Base-by-base conservation (phyloP, 1,140 invertebrate species). In the Cydia strobilella region DNA sequence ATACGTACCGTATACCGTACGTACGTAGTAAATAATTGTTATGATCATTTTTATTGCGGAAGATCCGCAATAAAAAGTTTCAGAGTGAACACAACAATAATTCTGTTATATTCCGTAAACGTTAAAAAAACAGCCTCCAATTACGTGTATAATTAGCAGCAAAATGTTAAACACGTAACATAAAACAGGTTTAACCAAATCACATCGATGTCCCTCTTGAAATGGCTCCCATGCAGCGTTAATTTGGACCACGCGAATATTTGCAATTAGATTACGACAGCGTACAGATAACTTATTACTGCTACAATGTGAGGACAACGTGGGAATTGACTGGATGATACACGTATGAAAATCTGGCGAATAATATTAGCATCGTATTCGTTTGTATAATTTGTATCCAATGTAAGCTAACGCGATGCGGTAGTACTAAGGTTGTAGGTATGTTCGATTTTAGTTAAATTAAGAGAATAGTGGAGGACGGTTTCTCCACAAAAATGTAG, bases 181-280 rank as follows among this genome's bases (percentile, higher is more conserved):
- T 35, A 69, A 69, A 69, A 69, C 31, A 31, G 31, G 31, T 31
- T 69, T 69, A 69, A 69, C 65, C 27, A 39, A 39, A 66, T 69
- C 65, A 69, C 65, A 69, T 69, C n/a, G 65, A 69, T 35, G 27
- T 69, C 65, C 65, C 31, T 10, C 65, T 69, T 69, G 65, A 69
- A 69, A 69, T 69, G 65, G 65, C 65, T 35, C 3, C 12, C 63
- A 7, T 69, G 31, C 31, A 69, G 31, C 65, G 65, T 18, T 69
- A 69, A 69, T 69, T 69, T 39, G 65, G 31, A 5, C 31, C 65
- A 27, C 65, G 65, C 31, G 65, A 4, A 69, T 69, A 69, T 69
- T 69, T 69, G 65, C 65, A 69, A 69, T 69, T 69, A 39, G 25
- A 69, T 69, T 69, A 69, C 65, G 15, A 13, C 27, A n/a, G 65